Base-by-base conservation (phyloP, 2,113 vertebrate species). In the Athene noctua region DNA sequence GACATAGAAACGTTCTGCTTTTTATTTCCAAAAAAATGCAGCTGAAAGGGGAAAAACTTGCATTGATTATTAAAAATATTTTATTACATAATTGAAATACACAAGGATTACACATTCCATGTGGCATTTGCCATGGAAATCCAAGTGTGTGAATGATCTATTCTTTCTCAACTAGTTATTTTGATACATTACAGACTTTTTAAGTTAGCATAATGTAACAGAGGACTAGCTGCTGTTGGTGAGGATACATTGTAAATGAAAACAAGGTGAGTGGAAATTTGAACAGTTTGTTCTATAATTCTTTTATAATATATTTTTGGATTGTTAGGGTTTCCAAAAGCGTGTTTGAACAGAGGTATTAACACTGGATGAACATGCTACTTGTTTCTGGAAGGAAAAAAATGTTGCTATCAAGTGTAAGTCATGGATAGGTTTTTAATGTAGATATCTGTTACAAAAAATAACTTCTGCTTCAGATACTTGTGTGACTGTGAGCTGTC, bases 141-240 rank as follows among this genome's bases (percentile, higher is more conserved):
- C 3, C 3, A 36, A 47, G 3, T 9, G 4, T 54, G 14, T 68
- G 38, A 71, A n/a, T 51, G 5, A 16, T 57, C 3, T 14, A 0
- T 44, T 52, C 5, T 55, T 80, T 38, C 5, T 27, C 8, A 17
- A 0, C 1, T 38, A 6, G 8, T 36, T 78, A 11, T 40, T 90
- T 62, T 49, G 38, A 66, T n/a, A 34, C 57, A 52, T n/a, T 42
- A 12, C 8, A 11, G 21, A 29, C 16, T 74, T 54, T 13, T 21
- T 7, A 25, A 38, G 15, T 65, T 23, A 79, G 49, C 8, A 10
- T 20, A 5, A 67, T 65, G 17, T 79, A 25, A 21, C 6, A 46
- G 67, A 67, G 36, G 26, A 59, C 25, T 15, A 44, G 9, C 19
- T 73, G 19, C 46, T 86, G 20, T 57, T 75, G 6, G 3, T 8